These are phyloP conservation scores for Trochalopteron elliotii DNA, from an alignment of 2,113 vertebrate species.

Conservation along the genomic window DNA sequence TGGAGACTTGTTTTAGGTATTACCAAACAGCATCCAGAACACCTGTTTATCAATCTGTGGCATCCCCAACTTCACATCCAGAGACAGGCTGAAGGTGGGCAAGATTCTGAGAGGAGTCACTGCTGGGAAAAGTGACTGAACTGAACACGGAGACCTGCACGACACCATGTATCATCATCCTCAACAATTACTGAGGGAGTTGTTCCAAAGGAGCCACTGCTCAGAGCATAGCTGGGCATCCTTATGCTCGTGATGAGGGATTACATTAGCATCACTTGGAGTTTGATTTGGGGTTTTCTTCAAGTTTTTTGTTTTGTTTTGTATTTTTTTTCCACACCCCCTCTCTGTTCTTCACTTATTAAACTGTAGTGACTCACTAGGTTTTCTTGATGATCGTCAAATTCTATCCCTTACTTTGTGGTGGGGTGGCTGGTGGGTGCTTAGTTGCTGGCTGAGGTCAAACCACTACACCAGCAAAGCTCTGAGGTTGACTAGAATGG, in stretches of 20 bases:
- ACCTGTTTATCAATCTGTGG: background rate
- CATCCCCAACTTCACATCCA: accelerated
- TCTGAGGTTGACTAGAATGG: background rate
- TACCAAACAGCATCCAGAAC: background rate
- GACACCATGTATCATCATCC: accelerated
- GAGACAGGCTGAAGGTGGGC: background rate
- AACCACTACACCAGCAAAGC: background rate
- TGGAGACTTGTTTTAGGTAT: background rate
- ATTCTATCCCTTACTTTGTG: background rate
- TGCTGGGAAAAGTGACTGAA: background rate
- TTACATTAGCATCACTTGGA: background rate
- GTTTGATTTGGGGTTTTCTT: background rate
- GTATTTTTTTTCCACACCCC: accelerated
- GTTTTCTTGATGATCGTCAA: background rate
- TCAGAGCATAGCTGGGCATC: background rate
- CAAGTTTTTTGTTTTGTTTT: too few relatives aligned
- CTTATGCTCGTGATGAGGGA: background rate
- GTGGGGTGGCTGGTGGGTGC: background rate
- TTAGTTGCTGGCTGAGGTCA: background rate
- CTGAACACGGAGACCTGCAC: background rate
- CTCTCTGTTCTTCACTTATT: background rate
- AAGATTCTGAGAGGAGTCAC: background rate
- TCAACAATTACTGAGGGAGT: background rate
- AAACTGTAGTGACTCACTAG: background rate
- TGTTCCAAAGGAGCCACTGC: background rate